Conservation (phyloP, 2,797 vertebrate genomes). For the Rhyacichthys aspro region DNA sequence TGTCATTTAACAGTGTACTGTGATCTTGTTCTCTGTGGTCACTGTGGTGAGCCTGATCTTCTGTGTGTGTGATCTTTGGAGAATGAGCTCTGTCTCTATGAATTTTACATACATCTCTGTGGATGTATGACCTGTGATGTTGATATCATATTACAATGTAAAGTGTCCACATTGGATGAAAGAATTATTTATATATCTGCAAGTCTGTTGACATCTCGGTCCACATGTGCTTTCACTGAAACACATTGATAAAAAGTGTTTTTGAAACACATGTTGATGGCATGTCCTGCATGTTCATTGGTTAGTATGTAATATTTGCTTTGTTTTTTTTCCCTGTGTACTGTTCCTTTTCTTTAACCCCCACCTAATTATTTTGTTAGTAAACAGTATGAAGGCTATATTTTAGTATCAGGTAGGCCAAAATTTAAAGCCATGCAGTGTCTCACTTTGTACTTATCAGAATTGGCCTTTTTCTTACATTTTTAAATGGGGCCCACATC, state of each 20-base stretch:
- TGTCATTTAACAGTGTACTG: neutral
- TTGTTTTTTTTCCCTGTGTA: slow-evolving; percentile 28
- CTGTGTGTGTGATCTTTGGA: neutral
- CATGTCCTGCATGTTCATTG: slow-evolving; percentile 45
- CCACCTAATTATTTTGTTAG: neutral
- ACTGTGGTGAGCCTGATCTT: neutral
- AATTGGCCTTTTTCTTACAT: too few relatives aligned
- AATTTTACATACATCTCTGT: slow-evolving; percentile 39
- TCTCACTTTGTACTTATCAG: too few relatives aligned
- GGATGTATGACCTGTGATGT: slow-evolving; percentile 27
- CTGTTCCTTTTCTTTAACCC: neutral
- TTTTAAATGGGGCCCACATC: too few relatives aligned
- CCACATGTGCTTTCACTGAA: slow-evolving; percentile 36
- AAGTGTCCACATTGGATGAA: slow-evolving; percentile 38
- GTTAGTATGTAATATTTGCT: slow-evolving; percentile 49
- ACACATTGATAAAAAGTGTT: neutral
- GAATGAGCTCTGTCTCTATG: slow-evolving; percentile 15
- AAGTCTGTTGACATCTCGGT: slow-evolving; percentile 28
- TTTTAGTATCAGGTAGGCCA: too few relatives aligned
- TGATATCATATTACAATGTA: slow-evolving; percentile 36
- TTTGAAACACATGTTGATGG: slow-evolving; percentile 34
- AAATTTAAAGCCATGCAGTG: too few relatives aligned
- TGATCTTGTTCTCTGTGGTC: too few relatives aligned
- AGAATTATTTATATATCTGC: slow-evolving; percentile 45
- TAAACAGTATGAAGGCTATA: neutral